Evolutionary conservation across 1,140 invertebrate species (phyloP).

Genomic region (Panagrolaimus sp.): DNA sequence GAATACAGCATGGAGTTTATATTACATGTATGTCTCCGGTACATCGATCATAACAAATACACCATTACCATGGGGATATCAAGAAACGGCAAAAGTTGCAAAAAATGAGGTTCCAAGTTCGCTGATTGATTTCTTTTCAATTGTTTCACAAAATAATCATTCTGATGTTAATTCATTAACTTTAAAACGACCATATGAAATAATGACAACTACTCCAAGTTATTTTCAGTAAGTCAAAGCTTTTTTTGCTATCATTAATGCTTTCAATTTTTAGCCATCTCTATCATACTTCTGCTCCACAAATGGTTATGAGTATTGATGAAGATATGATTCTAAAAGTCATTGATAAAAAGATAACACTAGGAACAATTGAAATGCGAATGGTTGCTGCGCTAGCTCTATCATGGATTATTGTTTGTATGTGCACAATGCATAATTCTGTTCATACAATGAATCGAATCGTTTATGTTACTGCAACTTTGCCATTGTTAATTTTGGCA

Average conservation of each 20-base stretch:
- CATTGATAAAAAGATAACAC: slow-evolving; percentile 18
- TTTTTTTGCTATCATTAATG: too few relatives aligned
- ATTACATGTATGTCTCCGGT: slow-evolving; percentile 19
- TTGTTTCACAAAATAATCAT: slow-evolving; percentile 7
- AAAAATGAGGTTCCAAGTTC: slow-evolving; percentile 1
- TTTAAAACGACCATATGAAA: background rate
- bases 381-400: slow-evolving; percentile 18
- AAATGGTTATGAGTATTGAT: slow-evolving; percentile 21
- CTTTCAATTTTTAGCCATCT: slow-evolving; percentile 19
- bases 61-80: slow-evolving; percentile 14
- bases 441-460: slow-evolving; percentile 25
- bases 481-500: slow-evolving; percentile 18
- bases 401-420: slow-evolving; percentile 17
- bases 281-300: slow-evolving; percentile 22
- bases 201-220: slow-evolving; percentile 15
- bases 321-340: slow-evolving; percentile 12
- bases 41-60: slow-evolving; percentile 12
- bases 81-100: background rate
- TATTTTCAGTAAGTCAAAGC: slow-evolving; percentile 18
- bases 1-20: slow-evolving; percentile 21
- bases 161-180: background rate
- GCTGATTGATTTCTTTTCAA: background rate
- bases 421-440: slow-evolving; percentile 21
- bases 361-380: slow-evolving; percentile 4
- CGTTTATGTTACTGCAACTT: slow-evolving; percentile 23